These are phyloP conservation scores for Tetanocera ferruginea DNA, from an alignment of 2,888 invertebrate genomes.

Conservation along the genomic window DNA sequence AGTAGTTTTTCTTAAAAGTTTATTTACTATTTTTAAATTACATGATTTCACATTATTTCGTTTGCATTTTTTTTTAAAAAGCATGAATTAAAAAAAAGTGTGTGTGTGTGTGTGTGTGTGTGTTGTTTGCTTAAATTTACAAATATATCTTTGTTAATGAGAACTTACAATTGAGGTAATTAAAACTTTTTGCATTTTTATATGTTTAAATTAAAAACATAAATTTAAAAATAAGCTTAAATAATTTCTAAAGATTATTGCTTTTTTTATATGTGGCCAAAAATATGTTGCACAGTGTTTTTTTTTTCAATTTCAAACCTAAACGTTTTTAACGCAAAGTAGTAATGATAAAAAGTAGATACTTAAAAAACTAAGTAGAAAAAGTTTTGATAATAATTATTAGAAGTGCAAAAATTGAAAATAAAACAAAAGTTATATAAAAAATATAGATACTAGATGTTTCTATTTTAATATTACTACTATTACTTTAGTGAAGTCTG, in stretches of 20 bases:
- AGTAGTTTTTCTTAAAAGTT: conserved; percentile 5
- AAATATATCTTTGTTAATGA: conserved; percentile 40
- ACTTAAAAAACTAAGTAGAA: no score
- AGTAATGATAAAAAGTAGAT: no score
- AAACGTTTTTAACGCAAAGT: no score
- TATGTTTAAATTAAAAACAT: background rate
- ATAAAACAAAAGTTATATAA: no score
- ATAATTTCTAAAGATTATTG: conserved; percentile 17
- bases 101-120: background rate
- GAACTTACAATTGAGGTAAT: conserved; percentile 50
- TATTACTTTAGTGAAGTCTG: no score
- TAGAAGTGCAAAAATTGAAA: no score
- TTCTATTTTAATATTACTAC: no score
- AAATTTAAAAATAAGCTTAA: conserved; percentile 9
- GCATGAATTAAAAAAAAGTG: background rate
- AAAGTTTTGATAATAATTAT: no score
- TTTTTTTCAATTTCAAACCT: no score
- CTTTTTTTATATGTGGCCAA: background rate
- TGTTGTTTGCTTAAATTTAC: conserved; percentile 26
- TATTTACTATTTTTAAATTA: conserved; percentile 10
- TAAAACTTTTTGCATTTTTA: conserved; percentile 26
- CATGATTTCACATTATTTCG: conserved; percentile 23
- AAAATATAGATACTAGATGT: no score
- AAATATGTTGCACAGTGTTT: no score
- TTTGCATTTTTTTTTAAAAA: conserved; percentile 5